Percentiles rank a stretch among this genome's conserved stretches.
Conservation (phyloP, 2,888 invertebrate genomes). For the Allophyes oxyacanthae region DNA sequence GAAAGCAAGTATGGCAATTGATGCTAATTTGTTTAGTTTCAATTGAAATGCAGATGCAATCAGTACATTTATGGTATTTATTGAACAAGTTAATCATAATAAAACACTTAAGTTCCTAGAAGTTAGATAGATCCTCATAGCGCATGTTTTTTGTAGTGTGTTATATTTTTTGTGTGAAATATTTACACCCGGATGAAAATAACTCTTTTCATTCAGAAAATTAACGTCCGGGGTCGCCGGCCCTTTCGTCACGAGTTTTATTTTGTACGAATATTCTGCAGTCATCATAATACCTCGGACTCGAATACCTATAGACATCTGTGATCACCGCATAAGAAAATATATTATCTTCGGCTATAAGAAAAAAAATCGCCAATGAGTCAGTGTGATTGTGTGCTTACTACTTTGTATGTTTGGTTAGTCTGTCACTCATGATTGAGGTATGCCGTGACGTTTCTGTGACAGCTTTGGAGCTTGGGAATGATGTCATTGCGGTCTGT, state of each 20-base stretch:
- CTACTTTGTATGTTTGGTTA: conserved; percentile 55
- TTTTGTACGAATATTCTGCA: conserved; percentile 35
- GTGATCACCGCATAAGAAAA: conserved; percentile 37
- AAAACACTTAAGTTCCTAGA: conserved; percentile 42
- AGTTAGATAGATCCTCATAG: conserved; percentile 41
- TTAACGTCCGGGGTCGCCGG: conserved; percentile 68
- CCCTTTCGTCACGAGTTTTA: conserved; percentile 54
- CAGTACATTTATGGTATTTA: conserved; percentile 36
- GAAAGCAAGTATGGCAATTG: conserved; percentile 21
- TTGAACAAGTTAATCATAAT: conserved; percentile 35
- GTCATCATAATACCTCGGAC: conserved; percentile 25
- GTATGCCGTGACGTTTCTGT: conserved; percentile 73
- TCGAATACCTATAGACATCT: conserved; percentile 47
- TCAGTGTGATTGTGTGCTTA: conserved; percentile 53
- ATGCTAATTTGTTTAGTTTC: conserved; percentile 38
- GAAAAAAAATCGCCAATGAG: conserved; percentile 50
- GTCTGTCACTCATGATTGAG: conserved; percentile 70
- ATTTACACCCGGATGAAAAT: conserved; percentile 60
- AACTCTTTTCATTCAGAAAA: conserved; percentile 57
- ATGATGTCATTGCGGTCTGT: conserved; percentile 77
- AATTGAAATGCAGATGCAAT: conserved; percentile 54
- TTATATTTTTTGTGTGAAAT: conserved; percentile 29
- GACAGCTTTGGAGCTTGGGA: conserved; percentile 61
- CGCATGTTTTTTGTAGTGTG: conserved; percentile 13
- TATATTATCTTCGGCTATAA: conserved; percentile 25